Base-by-base conservation (phyloP, 2,113 vertebrate genomes). In the Barbus barbus region DNA sequence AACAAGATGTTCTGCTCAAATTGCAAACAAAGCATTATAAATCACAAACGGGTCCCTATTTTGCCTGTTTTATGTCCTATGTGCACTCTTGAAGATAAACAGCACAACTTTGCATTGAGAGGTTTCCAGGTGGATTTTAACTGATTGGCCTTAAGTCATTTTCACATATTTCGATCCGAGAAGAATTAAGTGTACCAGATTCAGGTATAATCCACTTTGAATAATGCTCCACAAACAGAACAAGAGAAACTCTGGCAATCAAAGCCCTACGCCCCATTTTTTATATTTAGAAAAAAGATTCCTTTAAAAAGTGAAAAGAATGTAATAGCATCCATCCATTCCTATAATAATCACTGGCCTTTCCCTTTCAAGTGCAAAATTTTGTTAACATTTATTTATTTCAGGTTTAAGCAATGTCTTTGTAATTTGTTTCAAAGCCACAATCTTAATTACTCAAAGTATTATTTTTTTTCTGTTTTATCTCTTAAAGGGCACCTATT, bases 201-300 rank as follows among this genome's bases (percentile, higher is more conserved):
- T 72, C 74, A 58, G 31, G 16, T 28, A 20, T 85, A 76, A 83
- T 81, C 60, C 76, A 44, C 41, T 24, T 36, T 85, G 87, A 86
- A 75, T 46, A 75, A 84, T 82, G 36, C 53, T 28, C 41, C 31
- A 18, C 63, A n/a, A 12, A 20, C 31, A 44, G 9, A 12, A 44
- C n/a, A 8, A 38, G 9, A 41, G 5, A 36, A 5, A 6, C 31
- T 63, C 76, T 28, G 22, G 60, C 46, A 80, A 75, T 20, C 6
- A 28, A 18, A 48, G 2, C 73, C 6, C 56, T 8, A 1, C 24
- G 16, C n/a, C 5, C 11, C 51, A 33, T 31, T 48, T 28, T n/a
- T 44, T 38, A 18, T 41, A 63, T 77, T 4, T 2, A 22, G 16
- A 61, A 73, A 67, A 51, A 84, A 77, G 7, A 38, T 38, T 38